A percentile compares a stretch with the other conserved stretches of the same genome.
Conservation (phyloP, 2,888 invertebrate species). For the Nemotelus pantherinus region DNA sequence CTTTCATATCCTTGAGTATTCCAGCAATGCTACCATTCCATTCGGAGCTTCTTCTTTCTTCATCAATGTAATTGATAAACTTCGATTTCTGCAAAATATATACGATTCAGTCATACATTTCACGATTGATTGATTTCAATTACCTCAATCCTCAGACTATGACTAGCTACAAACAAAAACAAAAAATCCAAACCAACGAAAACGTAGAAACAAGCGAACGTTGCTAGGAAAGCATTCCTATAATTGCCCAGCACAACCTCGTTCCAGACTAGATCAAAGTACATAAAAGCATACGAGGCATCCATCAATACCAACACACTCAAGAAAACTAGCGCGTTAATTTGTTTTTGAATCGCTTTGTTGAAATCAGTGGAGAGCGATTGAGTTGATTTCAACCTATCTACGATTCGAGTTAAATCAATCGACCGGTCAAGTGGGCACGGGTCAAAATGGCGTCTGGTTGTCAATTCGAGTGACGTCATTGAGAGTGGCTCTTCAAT, state of each 20-base stretch:
- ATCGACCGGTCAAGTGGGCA: slow-evolving; percentile 25
- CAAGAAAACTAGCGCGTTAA: not conserved
- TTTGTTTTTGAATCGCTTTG: slow-evolving; percentile 21
- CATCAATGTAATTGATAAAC: slow-evolving; percentile 1
- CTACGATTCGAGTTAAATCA: slow-evolving; percentile 18
- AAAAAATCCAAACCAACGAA: slow-evolving; percentile 29
- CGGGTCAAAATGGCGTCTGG: slow-evolving; percentile 5
- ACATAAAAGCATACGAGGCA: slow-evolving; percentile 11
- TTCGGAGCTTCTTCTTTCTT: not conserved
- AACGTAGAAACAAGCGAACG: slow-evolving; percentile 3
- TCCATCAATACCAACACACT: slow-evolving; percentile 15
- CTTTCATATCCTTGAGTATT: slow-evolving; percentile 13
- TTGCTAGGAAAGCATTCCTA: slow-evolving; percentile 15
- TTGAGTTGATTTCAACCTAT: slow-evolving; percentile 29
- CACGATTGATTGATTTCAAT: not conserved
- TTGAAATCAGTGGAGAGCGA: slow-evolving; percentile 32
- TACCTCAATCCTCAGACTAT: slow-evolving; percentile 26
- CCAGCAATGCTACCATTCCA: not conserved
- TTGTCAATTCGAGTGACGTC: slow-evolving; percentile 14
- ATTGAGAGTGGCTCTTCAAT: not conserved
- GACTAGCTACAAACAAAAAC: not conserved
- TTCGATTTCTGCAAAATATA: slow-evolving; percentile 21
- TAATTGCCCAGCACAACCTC: slow-evolving; percentile 33
- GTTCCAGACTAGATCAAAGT: slow-evolving; percentile 35
- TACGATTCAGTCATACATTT: too few species aligned